Conservation (phyloP, 2,113 vertebrate genomes). For the Glaucidium brasilianum region DNA sequence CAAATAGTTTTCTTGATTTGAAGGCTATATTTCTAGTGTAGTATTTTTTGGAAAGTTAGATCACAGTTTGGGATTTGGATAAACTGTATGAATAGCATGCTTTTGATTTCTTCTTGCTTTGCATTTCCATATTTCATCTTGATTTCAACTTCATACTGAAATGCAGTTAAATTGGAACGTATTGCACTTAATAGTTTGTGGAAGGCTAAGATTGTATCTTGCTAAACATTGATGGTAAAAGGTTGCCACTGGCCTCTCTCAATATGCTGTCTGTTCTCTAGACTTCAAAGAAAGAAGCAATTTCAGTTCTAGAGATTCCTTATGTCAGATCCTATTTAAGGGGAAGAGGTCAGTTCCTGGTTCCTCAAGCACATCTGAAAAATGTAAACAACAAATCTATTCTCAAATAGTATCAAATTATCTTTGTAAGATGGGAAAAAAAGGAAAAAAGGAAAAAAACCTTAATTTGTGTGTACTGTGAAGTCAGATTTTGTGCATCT, state of each 20-base stretch:
- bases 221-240: neutral
- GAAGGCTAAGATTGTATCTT: neutral
- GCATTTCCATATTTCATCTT: neutral
- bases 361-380: neutral
- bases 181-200: neutral
- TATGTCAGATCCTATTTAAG: neutral
- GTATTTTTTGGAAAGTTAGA: neutral
- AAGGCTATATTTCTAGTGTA: neutral
- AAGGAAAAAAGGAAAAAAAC: neutral
- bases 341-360: neutral
- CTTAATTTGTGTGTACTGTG: neutral
- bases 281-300: neutral
- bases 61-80: neutral
- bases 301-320: neutral
- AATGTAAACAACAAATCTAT: neutral
- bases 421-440: neutral
- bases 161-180: neutral
- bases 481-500: neutral
- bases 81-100: neutral
- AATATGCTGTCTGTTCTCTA: neutral
- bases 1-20: neutral
- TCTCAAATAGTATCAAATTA: neutral
- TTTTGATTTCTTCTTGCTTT: neutral
- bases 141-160: neutral
- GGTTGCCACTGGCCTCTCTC: neutral